phyloP scores from a whole-genome alignment of 1,140 invertebrate genomes.

The Acyrthosiphon pisum region DNA sequence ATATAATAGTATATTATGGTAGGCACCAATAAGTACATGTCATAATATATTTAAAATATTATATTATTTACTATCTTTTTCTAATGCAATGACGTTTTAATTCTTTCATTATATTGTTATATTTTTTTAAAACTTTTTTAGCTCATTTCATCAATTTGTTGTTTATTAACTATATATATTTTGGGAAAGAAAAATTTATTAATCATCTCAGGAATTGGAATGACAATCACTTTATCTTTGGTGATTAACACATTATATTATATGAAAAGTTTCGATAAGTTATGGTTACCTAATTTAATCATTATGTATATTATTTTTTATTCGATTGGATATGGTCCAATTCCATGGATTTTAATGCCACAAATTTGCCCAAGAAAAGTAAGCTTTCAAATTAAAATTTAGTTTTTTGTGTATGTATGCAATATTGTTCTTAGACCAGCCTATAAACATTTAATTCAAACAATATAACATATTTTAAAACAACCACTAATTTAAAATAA shows the following conservation, averaged over 20 bases:
- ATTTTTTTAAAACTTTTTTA: neutral
- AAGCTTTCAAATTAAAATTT: neutral
- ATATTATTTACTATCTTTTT: neutral
- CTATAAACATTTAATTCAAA: neutral
- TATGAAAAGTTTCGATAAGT: neutral
- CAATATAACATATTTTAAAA: neutral
- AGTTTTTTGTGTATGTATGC: neutral
- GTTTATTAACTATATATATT: neutral
- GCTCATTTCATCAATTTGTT: neutral
- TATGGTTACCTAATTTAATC: neutral
- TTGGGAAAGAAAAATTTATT: neutral
- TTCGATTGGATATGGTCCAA: constrained; percentile 31
- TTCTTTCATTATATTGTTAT: neutral
- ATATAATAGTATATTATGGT: neutral
- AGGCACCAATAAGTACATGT: neutral
- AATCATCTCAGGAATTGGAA: constrained; percentile 20
- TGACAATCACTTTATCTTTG: neutral
- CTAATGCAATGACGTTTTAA: too few species aligned
- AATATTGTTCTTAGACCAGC: neutral
- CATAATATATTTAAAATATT: neutral
- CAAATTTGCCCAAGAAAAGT: constrained; percentile 22
- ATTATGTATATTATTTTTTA: constrained; percentile 28
- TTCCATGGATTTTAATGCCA: constrained; percentile 22
- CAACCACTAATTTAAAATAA: neutral
- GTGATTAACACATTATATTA: neutral